Evolutionary conservation across 2,797 vertebrate genomes (phyloP).

Genomic region (Cyprinodon diabolis): DNA sequence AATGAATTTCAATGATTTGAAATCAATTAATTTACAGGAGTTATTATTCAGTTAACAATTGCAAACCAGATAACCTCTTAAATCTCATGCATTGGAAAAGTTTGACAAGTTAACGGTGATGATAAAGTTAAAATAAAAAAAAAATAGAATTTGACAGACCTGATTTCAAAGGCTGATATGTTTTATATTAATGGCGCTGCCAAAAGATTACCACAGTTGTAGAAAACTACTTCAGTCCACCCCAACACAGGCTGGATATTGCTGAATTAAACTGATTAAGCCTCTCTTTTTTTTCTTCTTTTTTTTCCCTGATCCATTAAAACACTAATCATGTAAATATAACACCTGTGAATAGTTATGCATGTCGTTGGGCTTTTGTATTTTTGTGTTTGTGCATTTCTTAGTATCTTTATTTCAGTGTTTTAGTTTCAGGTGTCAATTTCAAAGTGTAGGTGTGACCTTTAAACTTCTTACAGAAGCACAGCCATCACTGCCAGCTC

Average conservation of each 20-base stretch:
- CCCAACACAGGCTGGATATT: neutral
- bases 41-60: neutral
- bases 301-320: neutral
- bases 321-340: neutral
- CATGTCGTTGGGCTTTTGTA: neutral
- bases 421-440: neutral
- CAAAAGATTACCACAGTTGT: neutral
- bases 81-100: neutral
- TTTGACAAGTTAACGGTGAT: neutral
- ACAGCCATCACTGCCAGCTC: neutral
- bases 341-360: neutral
- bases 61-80: neutral
- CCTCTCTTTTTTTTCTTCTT: neutral
- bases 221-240: neutral
- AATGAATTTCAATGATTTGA: neutral
- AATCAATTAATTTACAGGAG: neutral
- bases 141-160: no score
- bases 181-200: neutral
- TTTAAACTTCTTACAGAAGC: neutral
- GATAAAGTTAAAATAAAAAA: neutral
- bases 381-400: neutral
- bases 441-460: neutral
- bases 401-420: neutral
- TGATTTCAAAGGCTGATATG: neutral
- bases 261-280: neutral